Percentiles rank a stretch among this genome's conserved stretches.
Conservation (phyloP, 2,113 vertebrate genomes). For the Podarcis muralis region DNA sequence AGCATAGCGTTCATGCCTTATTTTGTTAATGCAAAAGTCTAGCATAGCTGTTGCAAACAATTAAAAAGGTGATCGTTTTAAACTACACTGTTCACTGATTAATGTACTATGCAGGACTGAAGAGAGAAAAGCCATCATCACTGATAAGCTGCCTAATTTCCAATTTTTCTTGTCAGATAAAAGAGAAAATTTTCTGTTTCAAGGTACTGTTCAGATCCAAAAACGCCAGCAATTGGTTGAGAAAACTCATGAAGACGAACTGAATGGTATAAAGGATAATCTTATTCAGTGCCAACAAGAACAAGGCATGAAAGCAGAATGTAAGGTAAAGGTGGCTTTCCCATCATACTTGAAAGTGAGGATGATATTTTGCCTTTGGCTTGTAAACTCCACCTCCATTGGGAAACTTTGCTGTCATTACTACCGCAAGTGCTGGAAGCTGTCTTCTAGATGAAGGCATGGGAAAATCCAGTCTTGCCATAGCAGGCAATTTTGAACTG, state of each 20-base stretch:
- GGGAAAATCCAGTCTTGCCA: not conserved
- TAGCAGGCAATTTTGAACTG: too few species aligned
- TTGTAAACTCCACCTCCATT: not conserved
- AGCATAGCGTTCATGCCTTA: not conserved
- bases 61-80: not conserved
- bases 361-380: constrained; percentile 12
- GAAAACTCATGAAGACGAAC: constrained; percentile 73
- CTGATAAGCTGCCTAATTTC: not conserved
- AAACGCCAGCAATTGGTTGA: constrained; percentile 81
- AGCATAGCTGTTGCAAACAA: not conserved
- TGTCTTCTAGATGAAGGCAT: too few species aligned
- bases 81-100: not conserved
- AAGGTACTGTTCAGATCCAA: constrained; percentile 88
- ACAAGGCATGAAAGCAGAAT: constrained; percentile 62
- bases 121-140: not conserved
- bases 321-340: constrained; percentile 70
- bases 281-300: constrained; percentile 76
- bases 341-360: not conserved
- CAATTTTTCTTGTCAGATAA: constrained; percentile 10
- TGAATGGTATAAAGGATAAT: constrained; percentile 75
- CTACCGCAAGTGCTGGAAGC: not conserved
- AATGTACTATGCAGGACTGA: constrained; percentile 2
- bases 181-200: constrained; percentile 47
- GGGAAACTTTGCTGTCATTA: too few species aligned
- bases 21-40: not conserved